These are phyloP conservation scores for Whitmania pigra DNA, from an alignment of 1,140 invertebrate genomes.

Conservation along the genomic window DNA sequence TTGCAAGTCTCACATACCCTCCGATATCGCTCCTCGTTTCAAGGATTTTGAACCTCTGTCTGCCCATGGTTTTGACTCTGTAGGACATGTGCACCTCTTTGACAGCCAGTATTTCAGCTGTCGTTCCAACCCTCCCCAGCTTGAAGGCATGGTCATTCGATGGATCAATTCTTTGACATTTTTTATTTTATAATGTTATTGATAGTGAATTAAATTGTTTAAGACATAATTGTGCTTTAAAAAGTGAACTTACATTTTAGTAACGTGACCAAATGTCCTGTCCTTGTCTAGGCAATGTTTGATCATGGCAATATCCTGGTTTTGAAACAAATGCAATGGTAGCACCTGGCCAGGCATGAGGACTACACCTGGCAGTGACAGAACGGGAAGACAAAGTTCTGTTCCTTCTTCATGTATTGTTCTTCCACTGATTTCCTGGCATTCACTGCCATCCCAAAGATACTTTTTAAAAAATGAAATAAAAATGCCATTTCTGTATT, in stretches of 20 bases:
- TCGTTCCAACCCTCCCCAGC: slow-evolving; percentile 47
- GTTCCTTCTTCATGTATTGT: slow-evolving; percentile 49
- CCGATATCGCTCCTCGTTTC: slow-evolving; percentile 42
- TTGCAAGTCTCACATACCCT: slow-evolving; percentile 37
- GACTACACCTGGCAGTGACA: slow-evolving; percentile 50
- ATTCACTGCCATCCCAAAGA: slow-evolving; percentile 45
- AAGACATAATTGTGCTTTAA: background rate
- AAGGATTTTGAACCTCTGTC: slow-evolving; percentile 54
- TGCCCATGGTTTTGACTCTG: slow-evolving; percentile 50
- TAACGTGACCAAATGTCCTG: slow-evolving; percentile 53
- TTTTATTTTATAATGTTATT: too few species aligned
- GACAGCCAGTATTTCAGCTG: slow-evolving; percentile 60
- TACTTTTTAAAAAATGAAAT: too few species aligned
- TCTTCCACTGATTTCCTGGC: slow-evolving; percentile 52
- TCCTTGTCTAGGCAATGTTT: slow-evolving; percentile 47
- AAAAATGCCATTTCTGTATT: too few species aligned
- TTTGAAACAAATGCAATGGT: slow-evolving; percentile 53
- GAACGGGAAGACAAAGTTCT: slow-evolving; percentile 47
- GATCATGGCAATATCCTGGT: slow-evolving; percentile 47
- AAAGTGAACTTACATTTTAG: slow-evolving; percentile 37
- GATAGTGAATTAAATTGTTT: background rate
- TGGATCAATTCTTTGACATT: background rate
- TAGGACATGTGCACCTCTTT: slow-evolving; percentile 43
- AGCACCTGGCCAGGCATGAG: slow-evolving; percentile 60
- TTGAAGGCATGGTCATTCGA: background rate